Evolutionary conservation across 2,797 vertebrate species (phyloP).

Genomic region (Oreochromis grahami): DNA sequence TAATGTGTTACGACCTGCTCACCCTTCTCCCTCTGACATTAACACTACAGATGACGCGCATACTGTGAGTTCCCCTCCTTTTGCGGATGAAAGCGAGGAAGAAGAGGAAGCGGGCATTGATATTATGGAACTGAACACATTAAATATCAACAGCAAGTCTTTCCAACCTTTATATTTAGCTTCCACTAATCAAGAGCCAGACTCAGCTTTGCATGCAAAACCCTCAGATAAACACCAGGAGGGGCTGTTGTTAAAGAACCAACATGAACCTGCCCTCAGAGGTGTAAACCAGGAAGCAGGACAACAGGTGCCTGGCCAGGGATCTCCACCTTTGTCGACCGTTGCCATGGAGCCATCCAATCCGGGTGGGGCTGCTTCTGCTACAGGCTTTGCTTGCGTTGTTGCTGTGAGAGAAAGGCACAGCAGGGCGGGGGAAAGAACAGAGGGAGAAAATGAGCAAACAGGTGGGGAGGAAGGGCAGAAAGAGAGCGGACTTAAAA

Average conservation of each 20-base stretch:
- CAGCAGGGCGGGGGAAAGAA: slow-evolving; percentile 45
- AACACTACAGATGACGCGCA: neutral
- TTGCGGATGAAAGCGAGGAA: slow-evolving; percentile 45
- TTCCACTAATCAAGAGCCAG: neutral
- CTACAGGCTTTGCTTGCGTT: slow-evolving; percentile 37
- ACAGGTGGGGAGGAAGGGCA: slow-evolving; percentile 40
- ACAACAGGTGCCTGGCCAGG: slow-evolving; percentile 73
- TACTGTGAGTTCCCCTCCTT: slow-evolving; percentile 20
- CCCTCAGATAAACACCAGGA: slow-evolving; percentile 53
- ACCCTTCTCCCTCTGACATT: neutral
- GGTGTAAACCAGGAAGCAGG: slow-evolving; percentile 65
- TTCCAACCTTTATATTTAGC: neutral
- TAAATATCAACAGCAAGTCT: slow-evolving; percentile 9
- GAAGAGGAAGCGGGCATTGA: slow-evolving; percentile 22
- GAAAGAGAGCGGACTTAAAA: slow-evolving; percentile 33
- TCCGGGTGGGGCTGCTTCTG: slow-evolving; percentile 42
- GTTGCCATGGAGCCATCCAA: slow-evolving; percentile 71
- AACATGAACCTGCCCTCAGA: neutral
- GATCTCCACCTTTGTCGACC: slow-evolving; percentile 69
- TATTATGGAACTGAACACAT: neutral
- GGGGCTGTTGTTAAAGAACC: slow-evolving; percentile 47
- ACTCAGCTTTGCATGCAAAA: slow-evolving; percentile 1
- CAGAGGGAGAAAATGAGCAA: slow-evolving; percentile 32
- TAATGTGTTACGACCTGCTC: neutral
- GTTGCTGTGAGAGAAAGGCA: slow-evolving; percentile 49